Base-by-base conservation (phyloP, 1,140 invertebrate species). In the Ceratosolen solmsi region DNA sequence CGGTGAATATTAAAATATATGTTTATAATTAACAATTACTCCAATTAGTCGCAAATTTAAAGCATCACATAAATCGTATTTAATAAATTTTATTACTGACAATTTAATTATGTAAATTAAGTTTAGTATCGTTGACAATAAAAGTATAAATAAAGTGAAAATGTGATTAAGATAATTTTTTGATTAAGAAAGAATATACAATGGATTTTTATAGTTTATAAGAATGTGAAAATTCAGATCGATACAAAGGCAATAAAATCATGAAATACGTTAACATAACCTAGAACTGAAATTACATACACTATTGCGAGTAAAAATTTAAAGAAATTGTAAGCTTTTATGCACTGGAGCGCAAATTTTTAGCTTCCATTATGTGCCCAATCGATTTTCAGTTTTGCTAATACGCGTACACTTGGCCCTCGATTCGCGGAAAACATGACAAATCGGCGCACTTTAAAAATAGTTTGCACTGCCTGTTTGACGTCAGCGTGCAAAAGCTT, bases 351-450 rank as follows among this genome's bases (percentile, higher is more conserved):
- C 15, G 60, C 20, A 46, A 41, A 70, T 70, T 25, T 70, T 38
- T 22, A 68, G 15, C 27, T 38, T 38, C 1, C 36, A 33, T 17
- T 68, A 17, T 13, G 25, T 20, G 20, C 33, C 25, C 20, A 46
- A 70, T 41, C n/a, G 38, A 22, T 70, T 70, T n/a, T 17, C 1
- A 38, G 38, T 41, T 41, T 65, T 65, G 30, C 60, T n/a, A 36
- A 65, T 46, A 25, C 46, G 68, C 30, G 7, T 41, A 58, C 54
- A 13, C 15, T 75, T 22, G n/a, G 3, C 22, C 20, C 25, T 75
- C 54, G 25, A 68, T 77, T 77, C 60, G 41, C 1, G 20, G 60
- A 77, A 68, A 77, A 65, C 60, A 36, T 68, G 58, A 30, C 60
- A 30, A 75, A 58, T 58, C n/a, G 72, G 17, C 27, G 22, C 20